These are phyloP conservation scores for Dorcus parallelipipedus DNA, from an alignment of 2,888 invertebrate genomes.

Conservation along the genomic window DNA sequence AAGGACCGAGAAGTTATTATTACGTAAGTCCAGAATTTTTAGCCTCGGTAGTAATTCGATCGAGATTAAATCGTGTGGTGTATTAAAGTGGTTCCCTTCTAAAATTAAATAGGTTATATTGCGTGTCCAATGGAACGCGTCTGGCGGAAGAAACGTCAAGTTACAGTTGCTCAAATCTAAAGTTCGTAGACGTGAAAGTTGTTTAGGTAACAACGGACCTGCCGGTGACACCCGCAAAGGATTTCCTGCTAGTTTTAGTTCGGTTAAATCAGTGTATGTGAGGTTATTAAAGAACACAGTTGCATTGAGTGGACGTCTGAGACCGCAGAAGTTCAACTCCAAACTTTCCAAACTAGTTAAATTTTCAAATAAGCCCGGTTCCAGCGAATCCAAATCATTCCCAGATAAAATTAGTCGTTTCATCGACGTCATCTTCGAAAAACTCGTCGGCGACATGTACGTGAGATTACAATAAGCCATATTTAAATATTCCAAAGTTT, in stretches of 20 bases:
- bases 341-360: conserved; percentile 63
- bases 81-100: conserved; percentile 55
- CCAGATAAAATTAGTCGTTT: conserved; percentile 65
- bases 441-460: conserved; percentile 61
- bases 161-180: conserved; percentile 67
- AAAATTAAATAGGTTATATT: conserved; percentile 63
- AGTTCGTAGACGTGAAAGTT: conserved; percentile 60
- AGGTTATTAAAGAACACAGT: conserved; percentile 65
- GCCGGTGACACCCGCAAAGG: conserved; percentile 59
- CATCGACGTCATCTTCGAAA: conserved; percentile 66
- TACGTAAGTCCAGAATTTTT: conserved; percentile 61
- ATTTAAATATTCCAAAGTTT: conserved; percentile 64
- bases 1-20: conserved; percentile 61
- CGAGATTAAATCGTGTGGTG: conserved; percentile 54
- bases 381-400: conserved; percentile 63
- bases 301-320: conserved; percentile 61
- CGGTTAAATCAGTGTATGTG: conserved; percentile 61
- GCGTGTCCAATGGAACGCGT: conserved; percentile 59
- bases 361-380: conserved; percentile 65
- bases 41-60: conserved; percentile 56
- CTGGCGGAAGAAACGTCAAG: conserved; percentile 56
- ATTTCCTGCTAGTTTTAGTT: conserved; percentile 66
- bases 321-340: conserved; percentile 66
- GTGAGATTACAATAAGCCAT: conserved; percentile 72
- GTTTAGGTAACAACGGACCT: conserved; percentile 62